phyloP scores from a whole-genome alignment of 2,888 invertebrate species.

The Hydrotaea cyrtoneurina region DNA sequence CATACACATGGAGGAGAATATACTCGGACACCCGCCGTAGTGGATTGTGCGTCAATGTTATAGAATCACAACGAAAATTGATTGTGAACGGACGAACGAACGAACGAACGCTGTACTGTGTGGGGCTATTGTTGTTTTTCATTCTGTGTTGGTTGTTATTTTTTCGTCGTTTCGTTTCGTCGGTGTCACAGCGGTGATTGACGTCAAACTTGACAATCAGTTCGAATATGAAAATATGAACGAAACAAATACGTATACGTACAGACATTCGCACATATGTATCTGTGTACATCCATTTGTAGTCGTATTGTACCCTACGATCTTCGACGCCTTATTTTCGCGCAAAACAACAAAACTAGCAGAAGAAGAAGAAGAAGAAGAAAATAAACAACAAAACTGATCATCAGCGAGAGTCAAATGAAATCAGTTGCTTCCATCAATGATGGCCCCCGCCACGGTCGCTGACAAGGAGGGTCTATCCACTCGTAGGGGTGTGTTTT shows the following conservation, averaged over 20 bases:
- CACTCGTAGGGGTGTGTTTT: no score
- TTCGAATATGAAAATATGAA: constrained; percentile 52
- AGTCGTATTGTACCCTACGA: neutral
- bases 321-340: constrained; percentile 50
- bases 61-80: constrained; percentile 40
- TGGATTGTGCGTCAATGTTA: constrained; percentile 68
- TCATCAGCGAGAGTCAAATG: neutral
- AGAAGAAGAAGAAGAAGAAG: no score
- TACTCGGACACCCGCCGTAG: no score
- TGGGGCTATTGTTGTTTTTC: constrained; percentile 53
- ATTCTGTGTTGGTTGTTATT: constrained; percentile 69
- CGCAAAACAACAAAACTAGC: neutral
- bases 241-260: constrained; percentile 17
- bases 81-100: constrained; percentile 37
- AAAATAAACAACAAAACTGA: neutral
- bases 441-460: neutral
- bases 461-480: neutral
- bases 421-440: neutral
- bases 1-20: no score
- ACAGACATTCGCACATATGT: neutral
- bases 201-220: constrained; percentile 72
- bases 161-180: constrained; percentile 70
- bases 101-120: constrained; percentile 18
- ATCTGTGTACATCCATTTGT: neutral
- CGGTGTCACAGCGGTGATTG: constrained; percentile 71